phyloP scores from a whole-genome alignment of 2,113 vertebrate genomes.

The Epinephelus lanceolatus region DNA sequence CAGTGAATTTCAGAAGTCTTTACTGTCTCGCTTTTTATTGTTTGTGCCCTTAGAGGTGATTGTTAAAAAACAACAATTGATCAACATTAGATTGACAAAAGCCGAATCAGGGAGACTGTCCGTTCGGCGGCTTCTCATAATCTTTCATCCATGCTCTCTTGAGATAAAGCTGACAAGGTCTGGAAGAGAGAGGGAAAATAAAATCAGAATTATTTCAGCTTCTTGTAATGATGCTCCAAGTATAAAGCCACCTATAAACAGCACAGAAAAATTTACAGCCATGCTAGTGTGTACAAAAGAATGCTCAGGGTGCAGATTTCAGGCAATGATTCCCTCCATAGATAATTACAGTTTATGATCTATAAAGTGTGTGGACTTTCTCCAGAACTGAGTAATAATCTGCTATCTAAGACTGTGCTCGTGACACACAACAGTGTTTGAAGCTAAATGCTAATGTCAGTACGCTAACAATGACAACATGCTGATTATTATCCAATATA shows the following conservation, averaged over 20 bases:
- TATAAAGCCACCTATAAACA: background rate
- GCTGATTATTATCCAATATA: too few relatives aligned
- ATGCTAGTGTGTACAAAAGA: background rate
- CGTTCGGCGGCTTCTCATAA: slow-evolving; percentile 63
- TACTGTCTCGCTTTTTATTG: background rate
- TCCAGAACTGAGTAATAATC: too few relatives aligned
- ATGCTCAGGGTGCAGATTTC: too few relatives aligned
- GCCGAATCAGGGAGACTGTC: background rate
- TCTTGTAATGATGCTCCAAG: background rate
- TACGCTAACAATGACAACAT: too few relatives aligned
- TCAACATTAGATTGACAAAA: slow-evolving; percentile 16
- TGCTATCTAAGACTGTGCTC: too few relatives aligned
- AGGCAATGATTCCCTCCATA: too few relatives aligned
- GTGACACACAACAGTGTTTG: too few relatives aligned
- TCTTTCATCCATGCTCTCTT: slow-evolving; percentile 65
- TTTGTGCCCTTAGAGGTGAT: slow-evolving; percentile 6
- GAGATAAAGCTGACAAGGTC: slow-evolving; percentile 70
- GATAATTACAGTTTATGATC: too few relatives aligned
- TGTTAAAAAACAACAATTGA: background rate
- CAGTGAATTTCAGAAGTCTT: slow-evolving; percentile 20
- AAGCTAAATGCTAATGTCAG: too few relatives aligned
- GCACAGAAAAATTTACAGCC: background rate
- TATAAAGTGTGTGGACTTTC: too few relatives aligned
- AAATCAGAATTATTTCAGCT: slow-evolving; percentile 2
- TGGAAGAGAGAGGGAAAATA: slow-evolving; percentile 57